These are phyloP conservation scores for Phalacrocorax aristotelis DNA, from an alignment of 2,113 vertebrate genomes.

Conservation along the genomic window DNA sequence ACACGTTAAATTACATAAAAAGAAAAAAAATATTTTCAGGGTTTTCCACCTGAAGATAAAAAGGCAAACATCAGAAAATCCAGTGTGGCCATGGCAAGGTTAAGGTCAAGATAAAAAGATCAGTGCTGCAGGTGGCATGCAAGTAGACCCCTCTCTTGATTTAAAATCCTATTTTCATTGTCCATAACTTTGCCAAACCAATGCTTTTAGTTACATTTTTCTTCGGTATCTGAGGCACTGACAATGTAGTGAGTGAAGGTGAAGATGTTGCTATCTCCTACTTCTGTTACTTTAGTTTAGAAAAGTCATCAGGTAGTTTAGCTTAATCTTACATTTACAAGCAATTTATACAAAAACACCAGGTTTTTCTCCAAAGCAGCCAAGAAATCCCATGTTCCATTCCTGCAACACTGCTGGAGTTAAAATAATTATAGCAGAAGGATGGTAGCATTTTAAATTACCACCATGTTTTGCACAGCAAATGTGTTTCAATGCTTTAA, in stretches of 20 bases:
- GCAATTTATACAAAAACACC: not conserved
- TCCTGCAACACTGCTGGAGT: not conserved
- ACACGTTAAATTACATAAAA: not conserved
- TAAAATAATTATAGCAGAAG: not conserved
- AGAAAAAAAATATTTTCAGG: not conserved
- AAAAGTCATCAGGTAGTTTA: not conserved
- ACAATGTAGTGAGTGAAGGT: too few species aligned
- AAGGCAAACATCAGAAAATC: not conserved
- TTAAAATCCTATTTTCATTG: not conserved
- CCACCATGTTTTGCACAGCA: not conserved
- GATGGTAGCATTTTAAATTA: slow-evolving; percentile 16
- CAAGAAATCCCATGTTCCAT: not conserved
- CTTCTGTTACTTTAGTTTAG: not conserved
- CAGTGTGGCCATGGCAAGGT: rapidly evolving
- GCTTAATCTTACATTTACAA: not conserved
- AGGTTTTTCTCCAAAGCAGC: not conserved
- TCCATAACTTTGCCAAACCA: not conserved
- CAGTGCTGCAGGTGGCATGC: rapidly evolving
- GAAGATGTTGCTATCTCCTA: not conserved
- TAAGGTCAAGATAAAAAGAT: not conserved
- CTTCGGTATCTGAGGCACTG: not conserved
- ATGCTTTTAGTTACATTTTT: not conserved
- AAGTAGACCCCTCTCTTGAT: not conserved
- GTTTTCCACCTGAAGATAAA: not conserved
- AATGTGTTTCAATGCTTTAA: slow-evolving; percentile 3